A percentile compares a stretch with the other conserved stretches of the same genome.
phyloP scores from a whole-genome alignment of 1,140 invertebrate genomes.

The Kradibia gibbosae region DNA sequence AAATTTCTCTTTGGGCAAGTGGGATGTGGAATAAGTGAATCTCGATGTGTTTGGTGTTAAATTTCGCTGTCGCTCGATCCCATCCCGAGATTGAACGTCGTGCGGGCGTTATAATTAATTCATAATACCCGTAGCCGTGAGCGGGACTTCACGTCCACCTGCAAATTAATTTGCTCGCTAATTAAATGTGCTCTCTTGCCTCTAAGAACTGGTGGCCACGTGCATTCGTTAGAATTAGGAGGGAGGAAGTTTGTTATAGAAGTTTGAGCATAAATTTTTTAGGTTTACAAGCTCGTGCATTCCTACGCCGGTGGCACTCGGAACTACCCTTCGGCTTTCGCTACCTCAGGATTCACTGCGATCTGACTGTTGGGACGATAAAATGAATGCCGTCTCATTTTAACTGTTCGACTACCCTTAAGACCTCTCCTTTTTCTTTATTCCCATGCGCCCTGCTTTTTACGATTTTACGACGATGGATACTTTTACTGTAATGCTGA shows the following conservation, averaged over 20 bases:
- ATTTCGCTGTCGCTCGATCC: slow-evolving; percentile 51
- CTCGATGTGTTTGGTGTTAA: slow-evolving; percentile 57
- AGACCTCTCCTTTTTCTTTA: not conserved
- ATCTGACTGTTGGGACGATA: not conserved
- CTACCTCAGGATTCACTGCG: not conserved
- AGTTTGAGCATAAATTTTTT: no score
- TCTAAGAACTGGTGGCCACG: not conserved
- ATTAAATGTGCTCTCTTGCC: slow-evolving; percentile 59
- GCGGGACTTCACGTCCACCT: not conserved
- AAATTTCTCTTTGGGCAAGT: not conserved
- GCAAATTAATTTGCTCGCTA: slow-evolving; percentile 66
- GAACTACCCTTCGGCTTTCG: no score
- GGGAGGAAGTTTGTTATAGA: no score
- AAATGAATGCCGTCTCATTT: not conserved
- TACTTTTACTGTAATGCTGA: not conserved
- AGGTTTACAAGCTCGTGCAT: no score
- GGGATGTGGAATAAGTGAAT: not conserved
- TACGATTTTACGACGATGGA: slow-evolving; percentile 2
- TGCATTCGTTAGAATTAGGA: not conserved
- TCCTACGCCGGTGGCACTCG: no score
- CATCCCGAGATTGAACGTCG: slow-evolving; percentile 63
- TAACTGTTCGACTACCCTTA: not conserved
- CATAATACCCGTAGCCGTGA: slow-evolving; percentile 67
- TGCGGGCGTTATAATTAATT: slow-evolving; percentile 64
- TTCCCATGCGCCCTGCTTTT: not conserved